Evolutionary conservation across 2,888 invertebrate genomes (phyloP).

Genomic region (Thera britannica): DNA sequence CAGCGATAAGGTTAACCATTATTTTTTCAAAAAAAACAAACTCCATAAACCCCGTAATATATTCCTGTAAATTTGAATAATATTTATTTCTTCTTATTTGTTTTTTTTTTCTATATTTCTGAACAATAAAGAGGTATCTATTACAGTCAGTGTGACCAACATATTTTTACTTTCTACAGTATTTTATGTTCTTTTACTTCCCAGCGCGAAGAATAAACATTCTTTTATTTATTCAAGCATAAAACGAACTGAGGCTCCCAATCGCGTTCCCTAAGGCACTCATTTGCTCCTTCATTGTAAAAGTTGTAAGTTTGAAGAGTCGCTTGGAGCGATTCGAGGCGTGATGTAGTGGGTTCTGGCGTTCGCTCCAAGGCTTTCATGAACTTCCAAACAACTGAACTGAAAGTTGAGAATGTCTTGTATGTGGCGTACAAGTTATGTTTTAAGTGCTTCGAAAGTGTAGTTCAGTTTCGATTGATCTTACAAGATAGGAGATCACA

Average conservation of each 20-base stretch:
- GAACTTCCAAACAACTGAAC: background rate
- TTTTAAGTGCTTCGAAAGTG: conserved; percentile 8
- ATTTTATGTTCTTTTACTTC: background rate
- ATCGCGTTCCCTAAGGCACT: conserved; percentile 22
- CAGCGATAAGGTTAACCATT: too few relatives aligned
- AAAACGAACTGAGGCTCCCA: conserved; percentile 13
- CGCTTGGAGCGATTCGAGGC: background rate
- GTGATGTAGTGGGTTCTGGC: background rate
- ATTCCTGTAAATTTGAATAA: too few relatives aligned
- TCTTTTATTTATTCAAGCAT: conserved; percentile 11
- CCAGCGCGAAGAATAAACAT: conserved; percentile 10
- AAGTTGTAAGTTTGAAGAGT: conserved; percentile 5
- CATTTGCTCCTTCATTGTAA: conserved; percentile 14
- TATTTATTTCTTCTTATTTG: too few relatives aligned
- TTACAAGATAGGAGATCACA: background rate
- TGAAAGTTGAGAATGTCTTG: conserved; percentile 22
- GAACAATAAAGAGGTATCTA: too few relatives aligned
- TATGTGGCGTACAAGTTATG: conserved; percentile 3
- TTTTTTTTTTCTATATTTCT: too few relatives aligned
- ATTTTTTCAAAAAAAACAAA: too few relatives aligned
- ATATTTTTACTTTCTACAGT: too few relatives aligned
- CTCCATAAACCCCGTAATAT: too few relatives aligned
- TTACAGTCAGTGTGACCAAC: too few relatives aligned
- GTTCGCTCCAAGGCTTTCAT: conserved; percentile 1
- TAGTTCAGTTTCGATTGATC: conserved; percentile 9